phyloP scores from a whole-genome alignment of 2,113 vertebrate genomes.

The Elanus axillaris region DNA sequence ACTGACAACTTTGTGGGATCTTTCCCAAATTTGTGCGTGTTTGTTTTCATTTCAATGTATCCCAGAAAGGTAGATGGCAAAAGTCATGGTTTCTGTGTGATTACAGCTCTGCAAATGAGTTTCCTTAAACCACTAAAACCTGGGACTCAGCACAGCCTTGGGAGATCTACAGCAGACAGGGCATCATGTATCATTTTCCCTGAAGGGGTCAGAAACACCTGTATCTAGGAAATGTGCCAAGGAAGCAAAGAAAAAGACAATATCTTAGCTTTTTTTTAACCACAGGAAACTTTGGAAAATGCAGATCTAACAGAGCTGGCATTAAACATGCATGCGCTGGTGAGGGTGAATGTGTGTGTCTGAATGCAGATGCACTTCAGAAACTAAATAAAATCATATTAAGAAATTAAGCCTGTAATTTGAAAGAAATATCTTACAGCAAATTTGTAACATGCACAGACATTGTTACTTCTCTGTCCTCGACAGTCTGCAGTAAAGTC shows the following conservation, averaged over 20 bases:
- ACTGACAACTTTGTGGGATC: not conserved
- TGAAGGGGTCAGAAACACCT: slow-evolving; percentile 35
- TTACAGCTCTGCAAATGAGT: slow-evolving; percentile 8
- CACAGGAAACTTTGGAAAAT: not conserved
- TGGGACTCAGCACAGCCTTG: not conserved
- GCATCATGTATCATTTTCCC: not conserved
- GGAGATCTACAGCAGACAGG: slow-evolving; percentile 12
- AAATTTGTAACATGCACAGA: not conserved
- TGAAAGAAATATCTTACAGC: not conserved
- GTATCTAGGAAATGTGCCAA: not conserved
- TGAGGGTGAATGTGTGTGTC: not conserved
- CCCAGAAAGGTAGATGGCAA: not conserved
- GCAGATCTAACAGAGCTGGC: not conserved
- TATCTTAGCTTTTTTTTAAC: not conserved
- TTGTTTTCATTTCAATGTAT: not conserved
- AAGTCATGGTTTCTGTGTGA: not conserved
- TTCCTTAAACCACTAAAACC: not conserved
- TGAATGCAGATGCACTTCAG: not conserved
- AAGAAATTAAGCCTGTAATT: not conserved
- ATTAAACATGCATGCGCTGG: rapidly evolving
- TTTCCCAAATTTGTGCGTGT: not conserved
- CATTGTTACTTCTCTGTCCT: not conserved
- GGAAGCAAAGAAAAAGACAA: not conserved
- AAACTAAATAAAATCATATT: not conserved
- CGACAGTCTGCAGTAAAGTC: not conserved